These are phyloP conservation scores for Drosophila melanica DNA, from an alignment of 1,140 invertebrate genomes.

Conservation along the genomic window DNA sequence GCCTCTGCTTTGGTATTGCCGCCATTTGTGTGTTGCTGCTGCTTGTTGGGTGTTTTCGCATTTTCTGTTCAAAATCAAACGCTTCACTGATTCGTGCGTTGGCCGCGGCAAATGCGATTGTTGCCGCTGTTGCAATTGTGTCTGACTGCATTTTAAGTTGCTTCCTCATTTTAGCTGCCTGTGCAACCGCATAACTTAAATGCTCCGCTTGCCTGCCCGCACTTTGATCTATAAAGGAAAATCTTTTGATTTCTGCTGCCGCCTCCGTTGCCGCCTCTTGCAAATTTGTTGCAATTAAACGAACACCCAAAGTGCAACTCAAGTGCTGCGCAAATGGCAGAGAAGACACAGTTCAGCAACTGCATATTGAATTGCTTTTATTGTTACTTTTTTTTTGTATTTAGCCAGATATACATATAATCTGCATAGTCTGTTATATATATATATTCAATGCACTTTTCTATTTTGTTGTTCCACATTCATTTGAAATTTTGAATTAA, in stretches of 20 bases:
- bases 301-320: conserved; percentile 25
- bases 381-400: no score
- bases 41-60: conserved; percentile 34
- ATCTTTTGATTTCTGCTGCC: conserved; percentile 29
- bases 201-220: conserved; percentile 26
- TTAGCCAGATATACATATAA: background rate
- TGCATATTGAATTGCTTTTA: background rate
- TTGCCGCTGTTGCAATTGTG: conserved; percentile 33
- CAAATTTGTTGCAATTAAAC: conserved; percentile 47
- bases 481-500: no score
- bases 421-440: background rate
- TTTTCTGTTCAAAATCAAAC: conserved; percentile 70
- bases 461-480: no score
- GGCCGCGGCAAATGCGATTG: conserved; percentile 37
- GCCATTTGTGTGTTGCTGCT: conserved; percentile 11
- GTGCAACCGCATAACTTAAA: conserved; percentile 65
- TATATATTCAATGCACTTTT: background rate
- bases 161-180: conserved; percentile 72
- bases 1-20: conserved; percentile 34
- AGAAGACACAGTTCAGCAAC: background rate
- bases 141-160: conserved; percentile 53
- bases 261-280: conserved; percentile 7
- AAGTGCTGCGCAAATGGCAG: conserved; percentile 8
- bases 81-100: conserved; percentile 78
- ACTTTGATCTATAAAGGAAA: conserved; percentile 28